These are phyloP conservation scores for Nothocercus julius DNA, from an alignment of 2,113 vertebrate species.

Conservation along the genomic window DNA sequence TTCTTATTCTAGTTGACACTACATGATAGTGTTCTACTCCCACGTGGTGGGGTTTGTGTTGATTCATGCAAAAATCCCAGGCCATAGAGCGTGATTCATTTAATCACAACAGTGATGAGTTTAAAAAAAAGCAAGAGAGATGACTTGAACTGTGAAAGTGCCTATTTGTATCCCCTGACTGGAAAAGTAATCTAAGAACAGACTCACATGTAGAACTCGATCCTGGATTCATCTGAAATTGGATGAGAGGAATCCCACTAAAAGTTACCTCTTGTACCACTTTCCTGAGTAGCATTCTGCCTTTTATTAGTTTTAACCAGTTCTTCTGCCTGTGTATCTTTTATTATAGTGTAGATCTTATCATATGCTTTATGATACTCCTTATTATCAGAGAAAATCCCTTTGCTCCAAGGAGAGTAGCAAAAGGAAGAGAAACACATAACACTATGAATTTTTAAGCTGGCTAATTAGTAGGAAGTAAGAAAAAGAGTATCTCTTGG, in stretches of 20 bases:
- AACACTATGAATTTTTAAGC: neutral
- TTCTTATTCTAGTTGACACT: neutral
- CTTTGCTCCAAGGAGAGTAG: neutral
- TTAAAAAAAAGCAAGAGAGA: neutral
- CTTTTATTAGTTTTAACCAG: neutral
- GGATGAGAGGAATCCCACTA: neutral
- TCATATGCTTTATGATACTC: neutral
- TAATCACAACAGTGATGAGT: neutral
- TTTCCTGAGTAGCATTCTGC: neutral
- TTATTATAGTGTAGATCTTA: neutral
- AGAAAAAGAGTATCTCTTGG: neutral
- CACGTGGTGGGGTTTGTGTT: neutral
- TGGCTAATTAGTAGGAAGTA: neutral
- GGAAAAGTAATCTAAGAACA: neutral
- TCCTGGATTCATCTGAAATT: neutral
- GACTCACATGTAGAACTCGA: fast-evolving
- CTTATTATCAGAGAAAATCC: neutral
- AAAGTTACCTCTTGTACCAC: neutral
- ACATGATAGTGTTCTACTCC: neutral
- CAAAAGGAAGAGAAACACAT: neutral
- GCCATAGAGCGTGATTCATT: neutral
- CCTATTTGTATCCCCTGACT: no score
- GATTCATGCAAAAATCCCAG: neutral
- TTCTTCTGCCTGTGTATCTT: neutral
- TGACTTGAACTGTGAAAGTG: neutral